These are phyloP conservation scores for Orbicella faveolata DNA, from an alignment of 64 coral and sea anemone species.

Conservation along the genomic window DNA sequence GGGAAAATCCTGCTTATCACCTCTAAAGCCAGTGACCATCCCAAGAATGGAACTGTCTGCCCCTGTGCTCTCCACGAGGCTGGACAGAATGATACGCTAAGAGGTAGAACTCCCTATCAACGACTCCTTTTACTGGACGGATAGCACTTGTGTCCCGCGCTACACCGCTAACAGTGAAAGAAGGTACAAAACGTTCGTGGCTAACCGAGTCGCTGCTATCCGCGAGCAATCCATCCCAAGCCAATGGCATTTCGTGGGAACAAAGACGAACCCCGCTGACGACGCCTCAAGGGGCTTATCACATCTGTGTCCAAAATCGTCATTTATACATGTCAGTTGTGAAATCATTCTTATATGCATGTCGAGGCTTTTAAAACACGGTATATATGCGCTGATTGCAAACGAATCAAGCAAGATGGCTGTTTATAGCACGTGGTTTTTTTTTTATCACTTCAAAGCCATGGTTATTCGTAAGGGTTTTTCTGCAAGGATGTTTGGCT, in stretches of 20 bases:
- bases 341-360: too few species aligned
- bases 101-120: neutral
- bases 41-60: constrained; percentile 20
- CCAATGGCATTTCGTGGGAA: constrained; percentile 48
- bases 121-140: constrained; percentile 1
- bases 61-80: neutral
- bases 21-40: constrained; percentile 23
- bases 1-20: constrained; percentile 13
- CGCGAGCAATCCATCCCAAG: constrained; percentile 38
- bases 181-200: constrained; percentile 39
- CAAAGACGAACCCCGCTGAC: constrained; percentile 38
- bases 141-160: neutral
- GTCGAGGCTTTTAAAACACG: too few species aligned
- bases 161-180: constrained; percentile 16
- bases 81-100: constrained; percentile 19
- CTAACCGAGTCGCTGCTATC: constrained; percentile 45
- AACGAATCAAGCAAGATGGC: too few species aligned
- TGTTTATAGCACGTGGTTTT: too few species aligned
- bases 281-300: constrained; percentile 28
- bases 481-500: too few species aligned
- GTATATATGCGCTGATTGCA: too few species aligned
- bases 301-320: too few species aligned
- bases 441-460: too few species aligned
- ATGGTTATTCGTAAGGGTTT: too few species aligned
- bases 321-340: too few species aligned